These are phyloP conservation scores for Hormiphora californensis DNA, from an alignment of 37 sponge, comb jelly and placozoan genomes.

Conservation along the genomic window DNA sequence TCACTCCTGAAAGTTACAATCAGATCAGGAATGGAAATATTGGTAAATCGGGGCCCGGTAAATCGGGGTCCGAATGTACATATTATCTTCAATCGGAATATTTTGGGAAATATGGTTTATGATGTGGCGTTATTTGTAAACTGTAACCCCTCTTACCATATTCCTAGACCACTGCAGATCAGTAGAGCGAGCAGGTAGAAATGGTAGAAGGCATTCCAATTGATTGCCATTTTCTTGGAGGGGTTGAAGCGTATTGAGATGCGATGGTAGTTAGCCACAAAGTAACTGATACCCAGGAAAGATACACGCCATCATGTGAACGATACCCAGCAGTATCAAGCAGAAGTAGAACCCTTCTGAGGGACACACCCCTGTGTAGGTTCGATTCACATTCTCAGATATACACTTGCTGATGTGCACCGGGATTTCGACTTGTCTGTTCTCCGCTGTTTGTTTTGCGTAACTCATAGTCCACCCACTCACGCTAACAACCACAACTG, in stretches of 20 bases:
- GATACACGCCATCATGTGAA: not conserved
- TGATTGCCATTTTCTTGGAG: constrained; percentile 1
- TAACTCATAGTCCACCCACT: no score
- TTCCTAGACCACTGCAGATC: constrained; percentile 19
- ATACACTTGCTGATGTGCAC: not conserved
- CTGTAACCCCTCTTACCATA: constrained; percentile 41
- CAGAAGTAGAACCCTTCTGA: constrained; percentile 38
- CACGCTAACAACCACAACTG: no score
- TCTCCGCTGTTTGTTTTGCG: no score
- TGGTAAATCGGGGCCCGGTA: no score
- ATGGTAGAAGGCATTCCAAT: constrained; percentile 45
- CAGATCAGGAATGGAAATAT: no score
- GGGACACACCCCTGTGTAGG: constrained; percentile 42
- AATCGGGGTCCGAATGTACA: no score
- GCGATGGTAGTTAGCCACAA: constrained; percentile 12
- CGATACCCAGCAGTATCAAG: not conserved
- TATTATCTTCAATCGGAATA: no score
- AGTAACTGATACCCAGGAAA: constrained; percentile 23
- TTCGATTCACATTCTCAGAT: not conserved
- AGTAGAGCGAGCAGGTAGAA: constrained; percentile 35
- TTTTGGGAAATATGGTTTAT: no score
- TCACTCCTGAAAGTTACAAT: constrained; percentile 28
- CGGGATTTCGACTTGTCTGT: no score
- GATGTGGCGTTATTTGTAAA: no score
- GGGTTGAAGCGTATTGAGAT: constrained; percentile 41